Conservation (phyloP, 1,140 invertebrate species). For the Branchinecta lindahli region DNA sequence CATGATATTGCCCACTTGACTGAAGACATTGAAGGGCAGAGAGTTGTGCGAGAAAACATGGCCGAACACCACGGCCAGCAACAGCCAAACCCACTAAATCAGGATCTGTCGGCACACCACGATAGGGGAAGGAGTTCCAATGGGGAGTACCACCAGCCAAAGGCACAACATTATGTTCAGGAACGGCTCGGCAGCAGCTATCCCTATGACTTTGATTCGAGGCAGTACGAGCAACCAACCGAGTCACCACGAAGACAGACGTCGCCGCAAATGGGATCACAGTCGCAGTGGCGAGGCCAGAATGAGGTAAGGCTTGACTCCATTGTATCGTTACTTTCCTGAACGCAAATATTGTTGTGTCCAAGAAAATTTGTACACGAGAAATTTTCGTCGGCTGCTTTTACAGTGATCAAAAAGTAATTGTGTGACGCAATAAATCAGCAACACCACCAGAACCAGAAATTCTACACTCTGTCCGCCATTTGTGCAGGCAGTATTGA, state of each 20-base stretch:
- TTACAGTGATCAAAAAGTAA: too few species aligned
- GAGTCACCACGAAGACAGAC: neutral
- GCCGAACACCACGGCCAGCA: too few species aligned
- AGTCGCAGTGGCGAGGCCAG: neutral
- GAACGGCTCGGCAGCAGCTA: neutral
- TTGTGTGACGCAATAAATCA: too few species aligned
- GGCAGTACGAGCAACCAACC: neutral
- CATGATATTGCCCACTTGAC: neutral
- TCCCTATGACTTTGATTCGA: neutral
- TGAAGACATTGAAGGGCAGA: neutral
- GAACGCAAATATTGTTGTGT: too few species aligned
- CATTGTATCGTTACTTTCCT: too few species aligned
- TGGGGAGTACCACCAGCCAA: neutral
- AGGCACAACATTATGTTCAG: neutral
- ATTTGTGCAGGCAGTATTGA: too few species aligned
- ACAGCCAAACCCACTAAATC: too few species aligned
- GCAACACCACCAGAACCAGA: too few species aligned
- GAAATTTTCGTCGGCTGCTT: too few species aligned
- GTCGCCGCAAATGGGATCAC: neutral
- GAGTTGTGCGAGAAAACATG: neutral
- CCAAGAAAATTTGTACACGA: too few species aligned
- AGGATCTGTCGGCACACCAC: too few species aligned
- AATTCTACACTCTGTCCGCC: too few species aligned
- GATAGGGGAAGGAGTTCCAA: neutral
- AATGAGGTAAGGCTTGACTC: neutral